A percentile compares a stretch with the other conserved stretches of the same genome.
These are phyloP conservation scores for Silurus aristotelis DNA, from an alignment of 2,797 vertebrate genomes.

Conservation along the genomic window DNA sequence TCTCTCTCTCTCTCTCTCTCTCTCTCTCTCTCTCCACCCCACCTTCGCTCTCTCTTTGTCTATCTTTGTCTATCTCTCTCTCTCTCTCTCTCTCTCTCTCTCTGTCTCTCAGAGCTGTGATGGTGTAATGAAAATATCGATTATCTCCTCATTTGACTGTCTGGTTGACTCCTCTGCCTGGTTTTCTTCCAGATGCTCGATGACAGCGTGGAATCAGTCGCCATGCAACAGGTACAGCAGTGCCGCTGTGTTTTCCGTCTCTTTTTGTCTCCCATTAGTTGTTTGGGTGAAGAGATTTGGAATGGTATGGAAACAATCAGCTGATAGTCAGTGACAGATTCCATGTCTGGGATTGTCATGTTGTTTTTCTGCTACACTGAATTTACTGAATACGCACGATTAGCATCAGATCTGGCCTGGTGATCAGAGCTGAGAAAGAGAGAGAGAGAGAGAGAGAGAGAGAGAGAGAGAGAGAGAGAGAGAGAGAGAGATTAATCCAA, in stretches of 20 bases:
- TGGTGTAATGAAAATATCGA: constrained; percentile 26
- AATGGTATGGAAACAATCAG: not conserved
- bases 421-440: not conserved
- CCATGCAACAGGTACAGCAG: constrained; percentile 76
- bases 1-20: constrained; percentile 23
- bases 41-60: constrained; percentile 49
- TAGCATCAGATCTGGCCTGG: not conserved
- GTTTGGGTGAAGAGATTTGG: not conserved
- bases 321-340: not conserved
- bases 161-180: constrained; percentile 32
- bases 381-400: not conserved
- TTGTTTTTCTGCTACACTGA: not conserved
- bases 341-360: not conserved
- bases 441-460: not conserved
- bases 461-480: not conserved
- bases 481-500: not conserved
- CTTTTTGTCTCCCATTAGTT: not conserved
- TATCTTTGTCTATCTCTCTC: constrained; percentile 21
- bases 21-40: constrained; percentile 48
- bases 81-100: constrained; percentile 28
- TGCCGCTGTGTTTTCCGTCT: constrained; percentile 44
- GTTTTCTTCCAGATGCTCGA: constrained; percentile 46
- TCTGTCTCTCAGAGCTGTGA: constrained; percentile 3
- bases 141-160: constrained; percentile 52
- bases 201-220: constrained; percentile 60